Base-by-base conservation (phyloP, 2,113 vertebrate genomes). In the Melanostigma gelatinosum region DNA sequence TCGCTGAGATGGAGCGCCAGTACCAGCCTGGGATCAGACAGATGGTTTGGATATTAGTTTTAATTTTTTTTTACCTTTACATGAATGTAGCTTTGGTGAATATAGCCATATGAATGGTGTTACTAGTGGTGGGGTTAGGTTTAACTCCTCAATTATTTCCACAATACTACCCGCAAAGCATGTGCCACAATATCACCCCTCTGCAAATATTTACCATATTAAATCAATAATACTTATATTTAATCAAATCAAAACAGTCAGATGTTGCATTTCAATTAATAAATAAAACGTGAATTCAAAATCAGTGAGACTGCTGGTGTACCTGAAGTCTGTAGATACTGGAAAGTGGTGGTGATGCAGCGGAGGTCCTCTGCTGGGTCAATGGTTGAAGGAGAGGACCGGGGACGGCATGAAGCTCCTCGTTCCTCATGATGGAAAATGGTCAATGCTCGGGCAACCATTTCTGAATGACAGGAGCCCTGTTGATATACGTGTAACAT, bases 1-100 rank as follows among this genome's bases (percentile, higher is more conserved):
- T 96, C 34, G 96, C 97, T 0, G 96, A 97, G 76, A 98, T 96
- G 8, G 96, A 94, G 29, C 97, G 97, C 97, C 98, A 99, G 72
- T 99, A 99, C 97, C 97, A 99, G 58, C 97, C 98, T 95, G 69
- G 9, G 36, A 68, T 16, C 22, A 84, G 16, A 96, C 85, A 82
- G 46, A 83, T 9, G 20, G 29, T 20, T 72, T 75, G 6, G 11
- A 40, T 46, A 20, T 68, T 9, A 77, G 40, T 61, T 44, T 15
- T 13, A 16, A 9, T 8, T 13, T 16, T 8, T 5, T n/a, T 8
- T 5, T 32, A 54, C 16, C 50, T 27, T n/a, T 24, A 24, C 12
- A 48, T 61, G 29, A 55, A 58, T 50, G n/a, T 50, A 65, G 15
- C 32, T 69, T 15, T 70, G 65, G 2, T 48, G 40, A 36, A 42